phyloP scores from a whole-genome alignment of 2,113 vertebrate genomes.

The Gasterosteus nipponicus region DNA sequence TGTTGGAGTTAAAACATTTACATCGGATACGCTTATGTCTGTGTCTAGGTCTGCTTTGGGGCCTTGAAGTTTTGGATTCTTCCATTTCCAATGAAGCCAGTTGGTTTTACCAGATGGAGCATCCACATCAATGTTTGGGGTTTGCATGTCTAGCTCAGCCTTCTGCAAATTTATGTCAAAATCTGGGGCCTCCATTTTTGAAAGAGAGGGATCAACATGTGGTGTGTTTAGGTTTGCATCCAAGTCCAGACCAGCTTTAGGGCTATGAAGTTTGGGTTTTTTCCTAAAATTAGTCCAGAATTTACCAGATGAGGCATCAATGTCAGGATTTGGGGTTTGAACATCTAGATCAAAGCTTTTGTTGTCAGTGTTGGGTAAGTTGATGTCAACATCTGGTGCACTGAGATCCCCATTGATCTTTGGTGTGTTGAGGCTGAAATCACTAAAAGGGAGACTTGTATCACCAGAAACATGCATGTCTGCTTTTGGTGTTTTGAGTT shows the following conservation, averaged over 20 bases:
- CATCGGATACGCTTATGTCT: constrained; percentile 47
- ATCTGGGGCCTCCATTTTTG: constrained; percentile 58
- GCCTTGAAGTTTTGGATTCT: constrained; percentile 54
- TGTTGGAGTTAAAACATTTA: constrained; percentile 56
- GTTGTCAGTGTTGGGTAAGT: constrained; percentile 62
- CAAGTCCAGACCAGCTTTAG: constrained; percentile 49
- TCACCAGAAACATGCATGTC: constrained; percentile 49
- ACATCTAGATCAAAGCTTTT: constrained; percentile 56
- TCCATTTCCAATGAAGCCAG: constrained; percentile 67
- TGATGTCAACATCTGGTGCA: constrained; percentile 62
- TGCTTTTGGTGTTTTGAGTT: constrained; percentile 44
- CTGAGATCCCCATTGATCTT: constrained; percentile 60
- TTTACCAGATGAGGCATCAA: constrained; percentile 59
- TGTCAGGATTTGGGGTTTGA: constrained; percentile 57
- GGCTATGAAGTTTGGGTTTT: constrained; percentile 49
- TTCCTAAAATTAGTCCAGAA: constrained; percentile 70
- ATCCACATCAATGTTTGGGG: constrained; percentile 35
- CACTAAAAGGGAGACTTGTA: constrained; percentile 44
- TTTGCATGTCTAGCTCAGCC: constrained; percentile 51
- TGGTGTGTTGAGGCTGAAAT: constrained; percentile 54
- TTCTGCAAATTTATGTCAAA: constrained; percentile 51
- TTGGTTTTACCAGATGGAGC: constrained; percentile 58
- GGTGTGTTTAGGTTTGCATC: constrained; percentile 56
- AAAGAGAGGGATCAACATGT: constrained; percentile 50
- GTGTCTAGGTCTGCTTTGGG: constrained; percentile 44